Base-by-base conservation (phyloP, 2,888 invertebrate species). In the Cheilosia impressa region DNA sequence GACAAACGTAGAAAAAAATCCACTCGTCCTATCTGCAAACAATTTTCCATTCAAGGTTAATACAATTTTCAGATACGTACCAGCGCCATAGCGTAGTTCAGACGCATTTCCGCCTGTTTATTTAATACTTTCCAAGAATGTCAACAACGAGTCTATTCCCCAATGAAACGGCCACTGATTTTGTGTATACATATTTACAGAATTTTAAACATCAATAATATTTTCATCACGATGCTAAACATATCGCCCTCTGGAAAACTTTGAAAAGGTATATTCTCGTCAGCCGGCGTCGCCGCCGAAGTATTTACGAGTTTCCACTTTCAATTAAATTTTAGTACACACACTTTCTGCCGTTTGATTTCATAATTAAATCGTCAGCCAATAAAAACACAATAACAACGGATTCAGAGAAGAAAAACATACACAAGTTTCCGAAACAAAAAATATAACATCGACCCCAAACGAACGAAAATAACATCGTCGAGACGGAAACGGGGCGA, bases 301-400 rank as follows among this genome's bases (percentile, higher is more conserved):
- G 38, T 53, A 53, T 78, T 78, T 50, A 47, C 65, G 65, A 45
- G 63, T 45, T 78, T 63, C 43, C 60, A 66, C 62, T 63, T 73
- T 68, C 66, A 62, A 83, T 79, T 63, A 73, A 79, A 68, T 63
- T 63, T 62, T 58, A 58, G 63, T 68, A 68, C 73, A 52, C 52
- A 78, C 66, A 45, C 72, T 78, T 55, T 75, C 65, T 10, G 75
- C 55, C 55, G 45, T 71, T 69, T 10, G 19, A 47, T 71, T 80
- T 71, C 71, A 79, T 84, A 76, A 84, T 80, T 80, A 80, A 84
- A 71, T 84, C 84, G 69, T 79, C 83, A 62, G 68, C 66, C 66
- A 72, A 62, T 68, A 68, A 77, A 78, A 73, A 78, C 24, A 62
- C 24, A 41, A 79, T 57, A 68, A 58, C 50, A 77, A 62, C 57